Conservation (phyloP, 2,113 vertebrate genomes). For the Eulemur macaco region DNA sequence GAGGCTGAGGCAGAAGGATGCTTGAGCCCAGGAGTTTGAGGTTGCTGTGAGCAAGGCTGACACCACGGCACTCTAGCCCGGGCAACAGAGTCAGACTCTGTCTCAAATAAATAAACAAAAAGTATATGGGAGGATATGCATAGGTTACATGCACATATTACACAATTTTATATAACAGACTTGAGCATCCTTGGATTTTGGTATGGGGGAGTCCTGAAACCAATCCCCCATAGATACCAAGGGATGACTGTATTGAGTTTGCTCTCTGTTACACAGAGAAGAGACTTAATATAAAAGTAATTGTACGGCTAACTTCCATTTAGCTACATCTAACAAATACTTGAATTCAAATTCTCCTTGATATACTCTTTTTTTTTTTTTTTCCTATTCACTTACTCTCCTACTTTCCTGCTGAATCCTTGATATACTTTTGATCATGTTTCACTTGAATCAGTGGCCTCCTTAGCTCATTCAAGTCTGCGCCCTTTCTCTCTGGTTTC, state of each 20-base stretch:
- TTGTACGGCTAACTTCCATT: constrained; percentile 16
- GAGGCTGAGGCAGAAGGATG: too few species aligned
- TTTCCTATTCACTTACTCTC: too few species aligned
- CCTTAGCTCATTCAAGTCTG: background rate
- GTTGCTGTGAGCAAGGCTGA: too few species aligned
- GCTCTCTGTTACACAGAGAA: background rate
- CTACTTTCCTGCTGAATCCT: background rate
- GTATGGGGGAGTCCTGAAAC: background rate
- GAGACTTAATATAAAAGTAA: constrained; percentile 33
- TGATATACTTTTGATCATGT: background rate
- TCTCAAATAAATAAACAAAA: background rate
- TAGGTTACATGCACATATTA: background rate
- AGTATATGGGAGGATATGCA: background rate
- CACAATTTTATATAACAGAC: background rate
- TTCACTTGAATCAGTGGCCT: background rate
- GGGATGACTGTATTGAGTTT: background rate
- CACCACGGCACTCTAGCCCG: too few species aligned
- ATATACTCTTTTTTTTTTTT: background rate
- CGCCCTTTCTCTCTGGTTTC: background rate
- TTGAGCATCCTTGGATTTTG: background rate
- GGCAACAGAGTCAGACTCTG: too few species aligned
- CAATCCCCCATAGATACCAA: background rate
- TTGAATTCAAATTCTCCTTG: background rate
- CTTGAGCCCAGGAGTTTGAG: too few species aligned
- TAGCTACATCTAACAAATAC: constrained; percentile 22